A percentile compares a stretch with the other conserved stretches of the same genome.
Conservation (phyloP, 2,113 vertebrate genomes). For the Heterochromis multidens region DNA sequence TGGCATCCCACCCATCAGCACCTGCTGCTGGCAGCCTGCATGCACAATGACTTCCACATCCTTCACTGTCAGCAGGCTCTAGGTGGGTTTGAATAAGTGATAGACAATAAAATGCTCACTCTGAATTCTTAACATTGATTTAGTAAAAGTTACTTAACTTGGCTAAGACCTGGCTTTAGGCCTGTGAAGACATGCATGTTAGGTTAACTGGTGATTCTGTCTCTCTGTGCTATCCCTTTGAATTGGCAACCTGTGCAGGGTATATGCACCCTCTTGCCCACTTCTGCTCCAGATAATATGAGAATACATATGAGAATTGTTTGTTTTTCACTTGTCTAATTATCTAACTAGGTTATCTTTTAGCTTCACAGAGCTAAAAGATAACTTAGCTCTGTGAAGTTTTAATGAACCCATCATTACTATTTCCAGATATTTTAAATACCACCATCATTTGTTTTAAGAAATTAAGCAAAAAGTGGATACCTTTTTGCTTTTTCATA, state of each 20-base stretch:
- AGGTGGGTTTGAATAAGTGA: conserved; percentile 58
- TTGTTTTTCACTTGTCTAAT: not conserved
- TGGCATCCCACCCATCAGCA: conserved; percentile 85
- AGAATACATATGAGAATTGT: not conserved
- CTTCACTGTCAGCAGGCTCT: conserved; percentile 80
- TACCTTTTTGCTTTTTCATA: not conserved
- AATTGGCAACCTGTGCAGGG: not conserved
- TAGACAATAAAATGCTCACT: not conserved
- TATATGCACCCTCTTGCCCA: not conserved
- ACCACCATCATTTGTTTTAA: not conserved
- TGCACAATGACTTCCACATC: conserved; percentile 89
- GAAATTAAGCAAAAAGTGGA: not conserved
- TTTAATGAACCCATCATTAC: not conserved
- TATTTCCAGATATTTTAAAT: not conserved
- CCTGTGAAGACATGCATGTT: not conserved
- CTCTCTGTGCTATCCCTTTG: not conserved
- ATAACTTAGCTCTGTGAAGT: not conserved
- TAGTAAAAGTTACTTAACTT: no score
- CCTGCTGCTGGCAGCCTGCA: conserved; percentile 90
- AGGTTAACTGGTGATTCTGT: not conserved
- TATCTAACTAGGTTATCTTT: not conserved
- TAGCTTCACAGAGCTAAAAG: not conserved
- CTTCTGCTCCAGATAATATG: no score
- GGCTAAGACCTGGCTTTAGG: not conserved
- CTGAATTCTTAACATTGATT: not conserved